phyloP scores from a whole-genome alignment of 2,113 vertebrate genomes.

The Phylloscopus trochilus region DNA sequence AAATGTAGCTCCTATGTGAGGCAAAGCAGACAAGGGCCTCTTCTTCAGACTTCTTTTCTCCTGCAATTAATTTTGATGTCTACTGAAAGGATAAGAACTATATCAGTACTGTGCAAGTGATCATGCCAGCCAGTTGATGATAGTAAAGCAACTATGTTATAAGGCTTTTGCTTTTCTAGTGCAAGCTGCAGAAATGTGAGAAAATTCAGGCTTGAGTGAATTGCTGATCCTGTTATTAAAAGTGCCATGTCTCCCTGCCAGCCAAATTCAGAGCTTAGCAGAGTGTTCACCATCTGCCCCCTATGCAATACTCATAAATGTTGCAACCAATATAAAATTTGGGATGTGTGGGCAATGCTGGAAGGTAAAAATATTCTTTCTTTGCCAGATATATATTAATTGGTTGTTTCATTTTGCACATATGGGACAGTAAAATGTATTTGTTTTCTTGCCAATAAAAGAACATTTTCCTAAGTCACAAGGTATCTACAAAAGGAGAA shows the following conservation, averaged over 20 bases:
- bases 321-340: slow-evolving; percentile 10
- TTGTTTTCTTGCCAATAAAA: slow-evolving; percentile 18
- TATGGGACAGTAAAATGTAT: neutral
- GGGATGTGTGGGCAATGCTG: slow-evolving; percentile 16
- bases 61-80: neutral
- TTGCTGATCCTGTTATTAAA: neutral
- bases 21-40: neutral
- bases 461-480: slow-evolving; percentile 10
- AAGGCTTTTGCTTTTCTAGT: neutral
- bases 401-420: slow-evolving; percentile 29
- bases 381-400: slow-evolving; percentile 21
- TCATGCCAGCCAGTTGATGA: neutral
- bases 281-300: neutral
- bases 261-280: neutral
- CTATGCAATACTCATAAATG: neutral
- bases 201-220: neutral
- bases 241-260: neutral
- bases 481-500: slow-evolving; percentile 21
- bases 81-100: neutral
- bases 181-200: neutral
- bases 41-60: neutral
- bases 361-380: slow-evolving; percentile 13
- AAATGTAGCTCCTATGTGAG: neutral
- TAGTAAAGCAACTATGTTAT: neutral
- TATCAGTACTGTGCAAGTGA: neutral